These are phyloP conservation scores for Ianthella basta DNA, from an alignment of 37 sponge, comb jelly and placozoan species.

Conservation along the genomic window DNA sequence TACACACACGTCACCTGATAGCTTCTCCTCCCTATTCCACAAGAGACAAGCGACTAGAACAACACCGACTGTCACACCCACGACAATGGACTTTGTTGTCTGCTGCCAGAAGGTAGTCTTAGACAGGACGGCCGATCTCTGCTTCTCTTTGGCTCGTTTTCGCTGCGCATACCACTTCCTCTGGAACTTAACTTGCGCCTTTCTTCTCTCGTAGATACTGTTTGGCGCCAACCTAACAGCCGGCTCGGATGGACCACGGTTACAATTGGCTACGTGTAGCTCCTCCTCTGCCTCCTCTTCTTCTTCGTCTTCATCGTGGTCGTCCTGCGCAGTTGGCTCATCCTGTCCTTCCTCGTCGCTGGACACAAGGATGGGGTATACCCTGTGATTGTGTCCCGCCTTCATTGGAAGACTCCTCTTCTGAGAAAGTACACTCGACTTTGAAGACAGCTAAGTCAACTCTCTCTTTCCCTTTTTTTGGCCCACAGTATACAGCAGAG, in stretches of 20 bases:
- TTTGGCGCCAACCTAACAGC: background rate
- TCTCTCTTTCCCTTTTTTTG: too few relatives aligned
- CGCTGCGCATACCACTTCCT: background rate
- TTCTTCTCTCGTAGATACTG: conserved; percentile 1
- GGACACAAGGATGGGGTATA: conserved; percentile 5
- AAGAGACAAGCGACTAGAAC: background rate
- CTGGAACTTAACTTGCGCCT: background rate
- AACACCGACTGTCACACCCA: background rate
- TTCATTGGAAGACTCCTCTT: too few relatives aligned
- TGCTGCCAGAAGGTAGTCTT: background rate
- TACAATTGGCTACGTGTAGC: too few relatives aligned
- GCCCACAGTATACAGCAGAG: too few relatives aligned
- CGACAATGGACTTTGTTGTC: background rate
- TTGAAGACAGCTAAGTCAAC: background rate
- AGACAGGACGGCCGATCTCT: background rate
- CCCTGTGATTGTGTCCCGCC: background rate
- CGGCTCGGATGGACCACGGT: too few relatives aligned
- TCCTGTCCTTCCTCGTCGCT: conserved; percentile 21
- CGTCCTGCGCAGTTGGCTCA: background rate
- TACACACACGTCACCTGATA: background rate
- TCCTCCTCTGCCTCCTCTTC: too few relatives aligned
- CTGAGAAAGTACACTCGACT: too few relatives aligned
- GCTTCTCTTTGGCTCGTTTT: background rate
- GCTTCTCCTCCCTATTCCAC: background rate
- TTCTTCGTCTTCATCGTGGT: background rate